Evolutionary conservation across 64 coral and sea anemone genomes (phyloP).

Genomic region (Acropora tenuis): DNA sequence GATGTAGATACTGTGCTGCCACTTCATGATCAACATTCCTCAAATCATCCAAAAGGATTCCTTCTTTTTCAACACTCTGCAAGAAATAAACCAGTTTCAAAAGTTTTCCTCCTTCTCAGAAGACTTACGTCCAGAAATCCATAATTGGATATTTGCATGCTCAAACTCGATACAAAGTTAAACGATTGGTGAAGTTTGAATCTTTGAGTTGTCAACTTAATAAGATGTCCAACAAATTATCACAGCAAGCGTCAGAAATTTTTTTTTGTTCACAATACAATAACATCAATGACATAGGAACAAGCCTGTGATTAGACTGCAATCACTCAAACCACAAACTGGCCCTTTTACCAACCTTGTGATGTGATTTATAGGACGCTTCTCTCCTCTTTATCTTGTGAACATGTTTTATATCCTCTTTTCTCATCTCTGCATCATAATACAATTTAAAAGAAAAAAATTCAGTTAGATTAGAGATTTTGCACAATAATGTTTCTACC

Average conservation of each 20-base stretch:
- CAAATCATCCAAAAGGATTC: constrained; percentile 94
- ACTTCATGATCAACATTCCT: constrained; percentile 89
- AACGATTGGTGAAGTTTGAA: too few relatives aligned
- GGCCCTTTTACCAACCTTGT: not conserved
- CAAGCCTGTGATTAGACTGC: too few relatives aligned
- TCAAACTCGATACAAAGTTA: too few relatives aligned
- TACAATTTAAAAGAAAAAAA: not conserved
- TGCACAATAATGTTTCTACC: not conserved
- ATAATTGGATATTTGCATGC: too few relatives aligned
- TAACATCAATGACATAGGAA: too few relatives aligned
- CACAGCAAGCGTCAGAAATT: too few relatives aligned
- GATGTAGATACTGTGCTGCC: constrained; percentile 80
- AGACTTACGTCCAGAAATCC: too few relatives aligned
- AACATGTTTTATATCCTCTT: constrained; percentile 35
- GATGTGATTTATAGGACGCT: constrained; percentile 4
- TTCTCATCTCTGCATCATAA: constrained; percentile 12
- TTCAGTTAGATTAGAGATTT: not conserved
- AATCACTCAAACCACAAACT: too few relatives aligned
- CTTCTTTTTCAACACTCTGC: constrained; percentile 44
- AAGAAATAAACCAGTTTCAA: not conserved
- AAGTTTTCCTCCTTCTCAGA: too few relatives aligned
- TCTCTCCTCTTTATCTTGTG: constrained; percentile 36
- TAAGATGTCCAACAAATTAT: too few relatives aligned
- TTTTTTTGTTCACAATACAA: too few relatives aligned
- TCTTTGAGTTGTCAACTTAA: too few relatives aligned